Percentiles rank a stretch among this genome's conserved stretches.
These are phyloP conservation scores for Chironomus riparius DNA, from an alignment of 2,888 invertebrate genomes.

Conservation along the genomic window DNA sequence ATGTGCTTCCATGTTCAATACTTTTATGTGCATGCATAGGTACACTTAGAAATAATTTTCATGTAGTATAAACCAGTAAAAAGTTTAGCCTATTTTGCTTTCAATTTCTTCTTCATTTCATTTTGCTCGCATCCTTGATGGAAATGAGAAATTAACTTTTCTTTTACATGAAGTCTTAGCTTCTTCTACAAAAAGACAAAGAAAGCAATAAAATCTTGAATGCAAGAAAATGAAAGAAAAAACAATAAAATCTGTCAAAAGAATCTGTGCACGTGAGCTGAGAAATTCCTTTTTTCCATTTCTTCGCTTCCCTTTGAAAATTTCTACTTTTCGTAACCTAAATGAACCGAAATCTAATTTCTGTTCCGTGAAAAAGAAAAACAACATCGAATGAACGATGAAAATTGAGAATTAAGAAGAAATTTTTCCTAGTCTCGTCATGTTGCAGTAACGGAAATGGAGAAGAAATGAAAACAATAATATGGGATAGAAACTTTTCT, in stretches of 20 bases:
- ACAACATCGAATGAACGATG: not conserved
- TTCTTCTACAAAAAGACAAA: not conserved
- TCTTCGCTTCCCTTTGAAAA: not conserved
- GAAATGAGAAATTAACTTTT: not conserved
- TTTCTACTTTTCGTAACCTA: not conserved
- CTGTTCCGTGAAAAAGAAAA: not conserved
- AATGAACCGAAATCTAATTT: conserved; percentile 13
- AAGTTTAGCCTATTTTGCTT: not conserved
- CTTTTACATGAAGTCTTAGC: not conserved
- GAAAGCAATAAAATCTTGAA: not conserved
- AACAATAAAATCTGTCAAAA: conserved; percentile 22
- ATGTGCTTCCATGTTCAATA: not conserved
- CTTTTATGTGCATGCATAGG: not conserved
- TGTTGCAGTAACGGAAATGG: not conserved
- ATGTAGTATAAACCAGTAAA: not conserved
- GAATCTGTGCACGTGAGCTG: conserved; percentile 19
- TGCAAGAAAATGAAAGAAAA: not conserved
- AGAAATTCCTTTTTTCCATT: not conserved
- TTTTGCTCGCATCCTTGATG: not conserved
- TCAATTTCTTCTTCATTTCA: not conserved
- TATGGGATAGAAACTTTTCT: no score
- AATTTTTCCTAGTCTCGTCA: not conserved
- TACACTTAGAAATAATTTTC: not conserved
- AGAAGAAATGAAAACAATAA: not conserved
- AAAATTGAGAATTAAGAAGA: not conserved